These are phyloP conservation scores for Amblyopsis rosae DNA, from an alignment of 2,113 vertebrate species.

Conservation along the genomic window DNA sequence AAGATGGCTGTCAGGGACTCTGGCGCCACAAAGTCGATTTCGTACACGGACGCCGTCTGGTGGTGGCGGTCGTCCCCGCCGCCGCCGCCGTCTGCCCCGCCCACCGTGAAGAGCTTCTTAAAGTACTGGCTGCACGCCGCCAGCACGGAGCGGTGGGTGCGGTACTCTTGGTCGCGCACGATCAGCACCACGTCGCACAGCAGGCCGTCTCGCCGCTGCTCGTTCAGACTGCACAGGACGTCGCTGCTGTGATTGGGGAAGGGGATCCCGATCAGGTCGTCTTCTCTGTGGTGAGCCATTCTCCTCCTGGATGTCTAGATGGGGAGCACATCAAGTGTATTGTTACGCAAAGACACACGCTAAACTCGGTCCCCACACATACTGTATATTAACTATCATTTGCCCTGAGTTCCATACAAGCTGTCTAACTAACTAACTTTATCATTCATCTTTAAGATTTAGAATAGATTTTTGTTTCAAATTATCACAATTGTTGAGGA, in stretches of 20 bases:
- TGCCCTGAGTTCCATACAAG: no score
- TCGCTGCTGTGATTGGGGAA: slow-evolving; percentile 99
- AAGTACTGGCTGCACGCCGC: slow-evolving; percentile 99
- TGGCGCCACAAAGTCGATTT: slow-evolving; percentile 95
- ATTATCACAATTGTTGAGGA: neutral
- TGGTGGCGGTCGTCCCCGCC: slow-evolving; percentile 68
- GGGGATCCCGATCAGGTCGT: slow-evolving; percentile 97
- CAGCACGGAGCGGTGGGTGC: slow-evolving; percentile 92
- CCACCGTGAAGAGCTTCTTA: slow-evolving; percentile 96
- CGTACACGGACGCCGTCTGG: slow-evolving; percentile 78
- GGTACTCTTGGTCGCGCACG: slow-evolving; percentile 93
- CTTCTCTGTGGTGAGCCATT: slow-evolving; percentile 92
- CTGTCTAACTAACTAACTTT: neutral
- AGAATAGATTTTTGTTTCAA: neutral
- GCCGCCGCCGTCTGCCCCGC: slow-evolving; percentile 74
- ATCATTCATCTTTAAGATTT: slow-evolving; percentile 12
- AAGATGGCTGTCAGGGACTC: slow-evolving; percentile 95
- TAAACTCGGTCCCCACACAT: no score
- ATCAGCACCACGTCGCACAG: slow-evolving; percentile 96
- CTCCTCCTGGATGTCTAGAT: slow-evolving; percentile 57
- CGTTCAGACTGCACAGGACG: slow-evolving; percentile 90
- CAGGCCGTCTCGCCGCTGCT: slow-evolving; percentile 90
- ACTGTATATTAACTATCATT: no score
- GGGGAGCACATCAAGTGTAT: neutral
- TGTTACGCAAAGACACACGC: no score